Percentiles rank a stretch among this genome's conserved stretches.
Conservation (phyloP, 2,888 invertebrate species). For the Nemapogon koenigi region DNA sequence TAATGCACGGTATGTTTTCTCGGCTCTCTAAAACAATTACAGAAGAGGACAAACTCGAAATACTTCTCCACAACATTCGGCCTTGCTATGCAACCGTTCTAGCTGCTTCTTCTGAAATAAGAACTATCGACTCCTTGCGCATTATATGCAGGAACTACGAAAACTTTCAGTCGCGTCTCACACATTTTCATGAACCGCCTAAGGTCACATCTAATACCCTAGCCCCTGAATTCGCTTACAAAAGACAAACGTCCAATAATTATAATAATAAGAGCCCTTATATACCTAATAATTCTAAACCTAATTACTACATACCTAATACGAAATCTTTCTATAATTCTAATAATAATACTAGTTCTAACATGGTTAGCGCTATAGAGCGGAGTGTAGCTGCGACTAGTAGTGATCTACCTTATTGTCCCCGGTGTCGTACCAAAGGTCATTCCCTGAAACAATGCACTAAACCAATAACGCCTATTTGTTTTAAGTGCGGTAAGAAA, state of each 20-base stretch:
- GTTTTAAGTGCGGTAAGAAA: not conserved
- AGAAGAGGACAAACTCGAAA: conserved; percentile 18
- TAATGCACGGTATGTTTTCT: conserved; percentile 19
- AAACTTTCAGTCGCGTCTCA: not conserved
- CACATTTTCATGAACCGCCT: not conserved
- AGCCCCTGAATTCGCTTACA: not conserved
- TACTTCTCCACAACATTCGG: conserved; percentile 14
- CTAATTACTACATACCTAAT: too few species aligned
- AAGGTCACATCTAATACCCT: not conserved
- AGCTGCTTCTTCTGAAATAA: too few species aligned
- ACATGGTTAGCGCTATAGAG: too few species aligned
- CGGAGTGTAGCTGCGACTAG: not conserved
- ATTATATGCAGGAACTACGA: not conserved
- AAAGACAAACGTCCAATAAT: not conserved
- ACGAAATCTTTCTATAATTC: too few species aligned
- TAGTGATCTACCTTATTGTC: not conserved
- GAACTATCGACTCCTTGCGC: too few species aligned
- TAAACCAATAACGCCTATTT: not conserved
- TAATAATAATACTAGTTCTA: conserved; percentile 2
- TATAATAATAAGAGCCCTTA: not conserved
- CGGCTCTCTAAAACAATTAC: conserved; percentile 12
- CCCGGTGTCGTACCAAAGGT: not conserved
- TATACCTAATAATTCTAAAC: not conserved
- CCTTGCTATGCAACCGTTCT: conserved; percentile 9
- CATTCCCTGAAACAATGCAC: not conserved